These are phyloP conservation scores for Archips crataeganus DNA, from an alignment of 2,888 invertebrate genomes.

Conservation along the genomic window DNA sequence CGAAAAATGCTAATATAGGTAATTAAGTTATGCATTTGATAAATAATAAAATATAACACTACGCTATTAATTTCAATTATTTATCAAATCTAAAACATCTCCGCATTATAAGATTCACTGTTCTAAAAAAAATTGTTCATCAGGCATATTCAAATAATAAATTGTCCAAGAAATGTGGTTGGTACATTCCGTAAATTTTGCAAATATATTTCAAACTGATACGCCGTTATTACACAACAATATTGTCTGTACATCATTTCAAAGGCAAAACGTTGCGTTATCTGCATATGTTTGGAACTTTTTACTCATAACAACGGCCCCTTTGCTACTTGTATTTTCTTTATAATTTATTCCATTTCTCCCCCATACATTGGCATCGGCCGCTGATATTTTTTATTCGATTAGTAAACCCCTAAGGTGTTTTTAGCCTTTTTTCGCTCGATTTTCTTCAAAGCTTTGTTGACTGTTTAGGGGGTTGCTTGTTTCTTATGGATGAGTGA, in stretches of 20 bases:
- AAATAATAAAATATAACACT: no score
- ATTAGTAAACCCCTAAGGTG: conserved; percentile 87
- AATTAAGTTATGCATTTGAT: no score
- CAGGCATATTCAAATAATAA: neutral
- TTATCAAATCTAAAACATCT: neutral
- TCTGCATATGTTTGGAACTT: conserved; percentile 79
- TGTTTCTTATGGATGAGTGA: conserved; percentile 84
- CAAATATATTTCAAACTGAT: conserved; percentile 40
- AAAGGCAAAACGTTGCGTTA: conserved; percentile 68
- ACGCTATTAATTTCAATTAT: no score
- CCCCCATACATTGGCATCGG: conserved; percentile 85
- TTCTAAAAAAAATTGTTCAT: neutral
- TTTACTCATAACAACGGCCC: conserved; percentile 79
- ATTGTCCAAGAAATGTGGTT: neutral
- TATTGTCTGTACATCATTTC: conserved; percentile 66
- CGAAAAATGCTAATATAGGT: no score
- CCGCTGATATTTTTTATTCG: conserved; percentile 87
- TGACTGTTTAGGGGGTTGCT: conserved; percentile 83
- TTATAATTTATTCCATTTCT: conserved; percentile 85
- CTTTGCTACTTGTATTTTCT: conserved; percentile 83
- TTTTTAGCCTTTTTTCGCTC: conserved; percentile 87
- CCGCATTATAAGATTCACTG: neutral
- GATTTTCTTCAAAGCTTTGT: conserved; percentile 86
- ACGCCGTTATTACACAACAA: conserved; percentile 55
- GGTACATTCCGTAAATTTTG: conserved; percentile 8